These are phyloP conservation scores for Solenopsis fugax DNA, from an alignment of 1,140 invertebrate genomes.

Conservation along the genomic window DNA sequence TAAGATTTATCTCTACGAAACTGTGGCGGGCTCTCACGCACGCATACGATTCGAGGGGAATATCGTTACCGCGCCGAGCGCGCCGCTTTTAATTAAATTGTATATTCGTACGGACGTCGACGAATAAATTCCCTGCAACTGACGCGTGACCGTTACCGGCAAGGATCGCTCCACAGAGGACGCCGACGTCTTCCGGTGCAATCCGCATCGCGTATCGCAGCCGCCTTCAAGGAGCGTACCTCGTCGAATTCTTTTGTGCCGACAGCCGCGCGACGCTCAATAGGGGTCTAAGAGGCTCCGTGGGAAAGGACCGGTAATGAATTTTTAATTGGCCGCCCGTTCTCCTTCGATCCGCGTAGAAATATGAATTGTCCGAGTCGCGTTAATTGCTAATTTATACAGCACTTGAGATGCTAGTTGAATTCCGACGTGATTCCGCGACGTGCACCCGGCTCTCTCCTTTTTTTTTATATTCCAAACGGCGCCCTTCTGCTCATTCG, in stretches of 20 bases:
- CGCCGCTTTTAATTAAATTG: slow-evolving; percentile 75
- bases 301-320: slow-evolving; percentile 62
- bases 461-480: slow-evolving; percentile 40
- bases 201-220: slow-evolving; percentile 49
- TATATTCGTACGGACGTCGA: slow-evolving; percentile 62
- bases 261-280: background rate
- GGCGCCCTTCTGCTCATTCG: background rate
- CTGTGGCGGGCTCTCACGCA: slow-evolving; percentile 7
- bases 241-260: slow-evolving; percentile 45
- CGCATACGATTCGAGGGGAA: slow-evolving; percentile 61
- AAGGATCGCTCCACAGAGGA: slow-evolving; percentile 53
- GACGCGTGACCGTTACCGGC: slow-evolving; percentile 70
- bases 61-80: slow-evolving; percentile 67
- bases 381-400: slow-evolving; percentile 55
- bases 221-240: background rate
- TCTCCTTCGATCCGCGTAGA: slow-evolving; percentile 45
- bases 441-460: background rate
- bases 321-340: slow-evolving; percentile 67
- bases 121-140: slow-evolving; percentile 72
- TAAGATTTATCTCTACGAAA: slow-evolving; percentile 71
- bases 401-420: slow-evolving; percentile 25
- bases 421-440: slow-evolving; percentile 42
- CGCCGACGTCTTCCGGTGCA: slow-evolving; percentile 59
- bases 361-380: slow-evolving; percentile 45
- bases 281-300: slow-evolving; percentile 35